Percentiles rank a stretch among this genome's conserved stretches.
phyloP scores from a whole-genome alignment of 2,113 vertebrate genomes.

The Ondatra zibethicus region DNA sequence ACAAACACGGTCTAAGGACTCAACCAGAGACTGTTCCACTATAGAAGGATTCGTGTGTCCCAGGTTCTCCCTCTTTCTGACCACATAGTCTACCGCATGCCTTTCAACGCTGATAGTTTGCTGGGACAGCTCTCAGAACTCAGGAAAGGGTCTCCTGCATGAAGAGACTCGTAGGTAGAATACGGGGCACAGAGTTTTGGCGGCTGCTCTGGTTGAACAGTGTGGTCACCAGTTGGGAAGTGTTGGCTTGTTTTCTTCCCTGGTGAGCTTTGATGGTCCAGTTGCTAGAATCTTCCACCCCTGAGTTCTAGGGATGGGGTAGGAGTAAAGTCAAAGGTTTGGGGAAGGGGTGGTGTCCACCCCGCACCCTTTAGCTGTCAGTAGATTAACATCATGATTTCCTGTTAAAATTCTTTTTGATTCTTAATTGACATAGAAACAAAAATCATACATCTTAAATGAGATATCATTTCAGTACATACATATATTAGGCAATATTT shows the following conservation, averaged over 20 bases:
- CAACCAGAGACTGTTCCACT: background rate
- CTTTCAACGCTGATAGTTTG: background rate
- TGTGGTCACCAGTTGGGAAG: background rate
- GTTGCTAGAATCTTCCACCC: background rate
- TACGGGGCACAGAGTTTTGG: background rate
- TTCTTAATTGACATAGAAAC: background rate
- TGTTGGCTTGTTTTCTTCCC: background rate
- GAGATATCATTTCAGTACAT: background rate
- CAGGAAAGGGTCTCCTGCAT: background rate
- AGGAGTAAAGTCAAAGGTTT: background rate
- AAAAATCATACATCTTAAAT: background rate
- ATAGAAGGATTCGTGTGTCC: background rate
- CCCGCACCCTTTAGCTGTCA: background rate
- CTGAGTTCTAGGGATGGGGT: fast-evolving
- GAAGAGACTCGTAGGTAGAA: background rate
- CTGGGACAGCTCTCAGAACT: background rate
- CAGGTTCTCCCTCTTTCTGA: background rate
- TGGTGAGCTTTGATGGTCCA: background rate
- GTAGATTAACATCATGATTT: background rate
- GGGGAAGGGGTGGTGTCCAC: background rate
- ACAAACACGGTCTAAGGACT: background rate
- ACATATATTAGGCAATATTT: background rate
- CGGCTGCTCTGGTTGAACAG: background rate
- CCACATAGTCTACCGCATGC: background rate
- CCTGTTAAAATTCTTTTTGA: background rate